Evolutionary conservation across 1,140 invertebrate genomes (phyloP), one percentile per base, ranked within the genome.

Genomic region (Epicauta chinensis): DNA sequence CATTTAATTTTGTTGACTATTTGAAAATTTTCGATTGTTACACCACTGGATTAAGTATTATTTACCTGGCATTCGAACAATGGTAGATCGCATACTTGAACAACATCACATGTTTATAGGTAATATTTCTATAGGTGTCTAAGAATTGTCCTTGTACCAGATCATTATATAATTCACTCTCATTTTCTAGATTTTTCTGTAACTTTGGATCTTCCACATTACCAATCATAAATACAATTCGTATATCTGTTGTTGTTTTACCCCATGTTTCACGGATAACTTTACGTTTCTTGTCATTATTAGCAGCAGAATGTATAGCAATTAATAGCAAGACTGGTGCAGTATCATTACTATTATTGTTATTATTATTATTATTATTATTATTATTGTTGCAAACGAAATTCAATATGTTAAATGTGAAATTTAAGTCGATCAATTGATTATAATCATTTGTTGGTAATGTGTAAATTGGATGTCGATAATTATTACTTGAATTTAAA

Each of bases 31-130:
- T n/a, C n/a, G n/a, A n/a, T n/a, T n/a, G n/a, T n/a, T n/a, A n/a
- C n/a, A n/a, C 7, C 23, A 23, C 4, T 23, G 4, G 2, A 23
- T 23, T 3, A 23, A 23, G 4, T 23, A 7, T 1, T 23, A 23
- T 5, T 7, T 23, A 87, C 63, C 80, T 81, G 30, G 83, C 84
- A 56, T 77, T 73, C 42, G 76, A 70, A 70, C 83, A 86, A 70
- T 83, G 78, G 63, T 83, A 81, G 4, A 79, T 75, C 35, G 82
- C 78, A 83, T 88, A 93, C 66, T 89, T 88, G n/a, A 93, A 76
- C 1, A 79, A 82, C 80, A 89, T 87, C 3, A 87, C 81, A 69
- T 91, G 88, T 70, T 93, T 93, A 63, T 90, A 89, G 1, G 89
- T 91, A 70, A 93, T 78, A 71, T 93, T 93, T 53, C 82, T 77